Evolutionary conservation across 2,113 vertebrate genomes (phyloP), one percentile per base, ranked within the genome.

Genomic region (Aix galericulata): DNA sequence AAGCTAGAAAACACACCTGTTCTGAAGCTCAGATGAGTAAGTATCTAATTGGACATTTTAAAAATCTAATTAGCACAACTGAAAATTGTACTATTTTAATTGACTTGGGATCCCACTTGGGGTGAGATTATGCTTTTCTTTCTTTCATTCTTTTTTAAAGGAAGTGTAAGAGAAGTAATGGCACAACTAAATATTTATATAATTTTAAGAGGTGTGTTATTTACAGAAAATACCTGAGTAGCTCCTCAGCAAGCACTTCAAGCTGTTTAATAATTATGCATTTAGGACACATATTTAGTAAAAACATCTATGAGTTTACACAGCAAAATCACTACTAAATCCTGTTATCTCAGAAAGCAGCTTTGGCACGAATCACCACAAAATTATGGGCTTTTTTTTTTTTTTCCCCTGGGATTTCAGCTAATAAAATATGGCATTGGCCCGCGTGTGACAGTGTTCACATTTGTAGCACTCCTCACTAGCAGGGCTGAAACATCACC

Each of bases 241-340:
- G 16, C 44, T 91, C 40, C 62, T 93, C 78, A 79, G 58, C 81
- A 92, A 93, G 26, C 32, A 75, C 88, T 83, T 86, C 55, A 83
- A 94, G 78, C 66, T 95, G 72, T 81, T 92, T 82, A 96, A 95
- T 94, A 93, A 92, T 91, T 86, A 88, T 9, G 44, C 82, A 56
- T 89, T 97, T 94, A 79, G 66, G 71, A 90, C 55, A 88, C 25
- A 60, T 23, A 26, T 50, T 69, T 42, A 69, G 29, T 77, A 94
- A 94, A 94, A 94, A 29, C 46, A 63, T 46, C 62, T 88, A 86
- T 52, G 77, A 89, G 93, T 5, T 8, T 25, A 85, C 55, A 46
- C 6, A 17, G 77, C 73, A 93, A 88, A 96, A 89, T n/a, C 40
- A 66, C 4, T 0, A 44, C 75, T 82, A 88, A 81, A 95, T 79